Conservation (phyloP, 1,140 invertebrate genomes). For the Trichomalopsis sarcophagae region DNA sequence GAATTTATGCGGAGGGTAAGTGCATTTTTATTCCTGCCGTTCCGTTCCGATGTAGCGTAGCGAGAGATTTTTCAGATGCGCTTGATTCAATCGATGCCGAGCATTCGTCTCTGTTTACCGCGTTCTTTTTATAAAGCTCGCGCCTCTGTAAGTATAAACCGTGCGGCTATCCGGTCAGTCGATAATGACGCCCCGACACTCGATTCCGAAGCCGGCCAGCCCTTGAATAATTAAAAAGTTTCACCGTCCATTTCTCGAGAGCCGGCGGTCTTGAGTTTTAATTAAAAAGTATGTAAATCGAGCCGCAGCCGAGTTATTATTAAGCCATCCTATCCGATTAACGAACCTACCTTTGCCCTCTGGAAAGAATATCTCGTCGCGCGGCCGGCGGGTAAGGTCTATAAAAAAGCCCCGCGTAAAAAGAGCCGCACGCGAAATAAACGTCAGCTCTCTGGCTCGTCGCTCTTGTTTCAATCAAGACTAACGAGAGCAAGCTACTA, state of each 20-base stretch:
- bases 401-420: too few relatives aligned
- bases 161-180: neutral
- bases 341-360: neutral
- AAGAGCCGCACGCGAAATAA: too few relatives aligned
- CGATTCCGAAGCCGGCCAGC: neutral
- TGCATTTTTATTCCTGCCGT: neutral
- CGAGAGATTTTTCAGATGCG: neutral
- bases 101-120: too few relatives aligned
- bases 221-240: conserved; percentile 8
- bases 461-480: conserved; percentile 17
- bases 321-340: neutral
- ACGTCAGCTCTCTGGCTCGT: too few relatives aligned
- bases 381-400: too few relatives aligned
- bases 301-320: neutral
- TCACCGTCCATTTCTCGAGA: conserved; percentile 5
- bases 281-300: conserved; percentile 17
- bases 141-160: too few relatives aligned
- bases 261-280: neutral
- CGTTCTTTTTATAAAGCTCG: too few relatives aligned
- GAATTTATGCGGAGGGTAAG: neutral
- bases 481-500: neutral
- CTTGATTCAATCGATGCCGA: too few relatives aligned
- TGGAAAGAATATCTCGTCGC: neutral
- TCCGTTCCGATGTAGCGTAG: neutral
- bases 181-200: neutral